Base-by-base conservation (phyloP, 2,888 invertebrate species). In the Stictocephala bisonia region DNA sequence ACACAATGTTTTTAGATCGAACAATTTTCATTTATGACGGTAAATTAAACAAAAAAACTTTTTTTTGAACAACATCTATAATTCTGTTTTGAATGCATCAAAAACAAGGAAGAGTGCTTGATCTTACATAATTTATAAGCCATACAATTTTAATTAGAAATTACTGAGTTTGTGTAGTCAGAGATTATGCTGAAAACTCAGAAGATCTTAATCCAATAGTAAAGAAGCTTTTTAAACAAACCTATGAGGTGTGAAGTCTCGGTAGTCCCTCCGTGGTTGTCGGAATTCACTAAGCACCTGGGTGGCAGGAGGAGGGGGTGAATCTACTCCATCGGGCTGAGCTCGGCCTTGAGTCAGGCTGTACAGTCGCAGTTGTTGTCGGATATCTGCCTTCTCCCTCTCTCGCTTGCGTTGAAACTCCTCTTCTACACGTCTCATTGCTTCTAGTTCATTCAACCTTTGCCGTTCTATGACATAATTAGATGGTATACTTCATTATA, bases 371-470 rank as follows among this genome's bases (percentile, higher is more conserved):
- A 93, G 84, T 82, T 93, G 93, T 78, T 93, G 92, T 27, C 93
- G 85, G 75, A 93, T 92, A 40, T 80, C 81, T 48, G 82, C 83
- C 71, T 85, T 85, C 78, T 85, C 85, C 26, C 86, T 84, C 40
- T 93, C 93, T 50, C 95, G 86, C 84, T 95, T 94, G 77, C 90
- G 87, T 83, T 94, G 94, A 83, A 95, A 95, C 83, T 95, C 94
- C 82, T 94, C 94, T 82, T 94, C 94, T 2, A 94, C 94, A 81
- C 91, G 89, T 80, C 91, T 88, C 91, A 95, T 93, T 77, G 92
- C 93, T 83, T 94, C 93, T 80, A 93, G 86, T 83, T 94, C 94
- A 74, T 90, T 88, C 72, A 90, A 86, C 68, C 93, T 85, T 83
- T 93, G 90, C 70, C 90, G 89, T 83, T 94, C 93, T 79, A 24